Evolutionary conservation across 2,888 invertebrate species (phyloP).

Genomic region (Chrysodeixis includens): DNA sequence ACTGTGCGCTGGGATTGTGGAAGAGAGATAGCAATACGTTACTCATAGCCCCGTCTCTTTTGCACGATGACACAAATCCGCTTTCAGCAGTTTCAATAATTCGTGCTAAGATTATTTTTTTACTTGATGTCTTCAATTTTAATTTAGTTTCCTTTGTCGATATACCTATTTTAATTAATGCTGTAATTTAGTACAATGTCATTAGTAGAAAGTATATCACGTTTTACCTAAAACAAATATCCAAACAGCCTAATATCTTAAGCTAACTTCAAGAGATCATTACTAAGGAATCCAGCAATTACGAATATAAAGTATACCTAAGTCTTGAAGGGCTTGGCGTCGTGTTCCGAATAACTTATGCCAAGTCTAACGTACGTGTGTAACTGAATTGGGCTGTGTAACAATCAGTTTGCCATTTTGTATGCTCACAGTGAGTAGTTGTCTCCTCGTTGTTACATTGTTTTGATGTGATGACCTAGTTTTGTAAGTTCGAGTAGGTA

Average conservation of each 20-base stretch:
- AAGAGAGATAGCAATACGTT: no score
- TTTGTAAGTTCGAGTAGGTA: neutral
- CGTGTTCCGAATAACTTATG: slow-evolving; percentile 53
- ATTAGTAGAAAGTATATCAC: no score
- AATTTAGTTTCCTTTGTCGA: no score
- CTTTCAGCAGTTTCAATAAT: no score
- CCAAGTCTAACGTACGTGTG: slow-evolving; percentile 27
- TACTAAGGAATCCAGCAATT: slow-evolving; percentile 44
- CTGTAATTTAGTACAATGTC: no score
- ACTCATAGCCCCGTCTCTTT: neutral
- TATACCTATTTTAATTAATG: no score
- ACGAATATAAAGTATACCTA: slow-evolving; percentile 44
- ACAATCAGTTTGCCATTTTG: slow-evolving; percentile 39
- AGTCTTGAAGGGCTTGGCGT: slow-evolving; percentile 28
- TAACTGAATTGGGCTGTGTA: slow-evolving; percentile 36
- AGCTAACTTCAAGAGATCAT: slow-evolving; percentile 16
- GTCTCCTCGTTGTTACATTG: neutral
- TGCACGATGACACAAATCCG: neutral
- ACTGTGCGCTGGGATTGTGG: no score
- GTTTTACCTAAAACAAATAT: neutral
- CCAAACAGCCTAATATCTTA: neutral
- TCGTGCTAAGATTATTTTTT: no score
- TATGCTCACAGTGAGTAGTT: neutral
- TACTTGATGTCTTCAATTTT: no score
- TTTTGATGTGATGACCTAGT: slow-evolving; percentile 5